Conservation (phyloP, 2,888 invertebrate species). For the Hymenopus coronatus region DNA sequence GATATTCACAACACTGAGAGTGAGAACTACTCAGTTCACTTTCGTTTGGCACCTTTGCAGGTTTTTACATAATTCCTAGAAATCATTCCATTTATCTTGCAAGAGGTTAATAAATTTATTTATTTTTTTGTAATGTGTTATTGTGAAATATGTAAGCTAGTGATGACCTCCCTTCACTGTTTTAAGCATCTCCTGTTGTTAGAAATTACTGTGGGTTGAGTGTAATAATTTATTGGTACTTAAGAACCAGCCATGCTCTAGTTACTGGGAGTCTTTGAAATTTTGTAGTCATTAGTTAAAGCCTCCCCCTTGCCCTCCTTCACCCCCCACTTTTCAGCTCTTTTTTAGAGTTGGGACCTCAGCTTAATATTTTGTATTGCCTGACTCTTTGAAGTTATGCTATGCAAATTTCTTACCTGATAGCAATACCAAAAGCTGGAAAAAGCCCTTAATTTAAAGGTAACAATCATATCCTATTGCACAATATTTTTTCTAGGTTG, state of each 20-base stretch:
- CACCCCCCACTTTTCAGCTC: constrained; percentile 8
- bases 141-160: constrained; percentile 20
- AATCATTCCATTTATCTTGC: constrained; percentile 28
- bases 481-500: constrained; percentile 5
- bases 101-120: constrained; percentile 10
- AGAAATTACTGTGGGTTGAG: constrained; percentile 19
- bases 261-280: constrained; percentile 9
- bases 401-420: constrained; percentile 23
- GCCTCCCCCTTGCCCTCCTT: constrained; percentile 1
- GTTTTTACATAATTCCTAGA: constrained; percentile 26
- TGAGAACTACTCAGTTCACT: neutral
- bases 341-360: constrained; percentile 16
- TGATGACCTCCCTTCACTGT: constrained; percentile 24
- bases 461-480: neutral
- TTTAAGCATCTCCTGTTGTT: constrained; percentile 13
- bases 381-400: constrained; percentile 22
- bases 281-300: constrained; percentile 9
- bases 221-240: constrained; percentile 31
- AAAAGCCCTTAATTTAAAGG: neutral
- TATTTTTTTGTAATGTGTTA: constrained; percentile 29
- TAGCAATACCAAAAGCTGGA: constrained; percentile 29
- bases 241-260: constrained; percentile 20
- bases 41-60: constrained; percentile 5
- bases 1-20: neutral
- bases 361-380: constrained; percentile 20